Evolutionary conservation across 64 coral and sea anemone genomes (phyloP), one percentile per base, ranked within the genome.

Genomic region (Stichodactyla helianthus): DNA sequence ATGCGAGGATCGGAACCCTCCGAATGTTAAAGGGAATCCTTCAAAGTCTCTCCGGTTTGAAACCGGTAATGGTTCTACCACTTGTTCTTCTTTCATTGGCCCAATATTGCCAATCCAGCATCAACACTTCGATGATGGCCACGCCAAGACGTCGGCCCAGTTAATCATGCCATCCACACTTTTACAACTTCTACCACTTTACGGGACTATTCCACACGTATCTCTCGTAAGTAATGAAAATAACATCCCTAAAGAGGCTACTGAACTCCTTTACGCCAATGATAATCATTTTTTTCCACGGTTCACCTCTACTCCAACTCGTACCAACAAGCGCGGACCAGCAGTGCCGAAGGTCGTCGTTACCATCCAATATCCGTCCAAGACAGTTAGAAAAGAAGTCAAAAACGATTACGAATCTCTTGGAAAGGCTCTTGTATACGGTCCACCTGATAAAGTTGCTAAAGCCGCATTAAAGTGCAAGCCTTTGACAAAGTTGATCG

Each of bases 351-450:
- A 82, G 27, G 87, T 59, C 52, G 67, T 12, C 18, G 51, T 89
- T 27, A 23, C 79, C 56, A 83, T 89, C 26, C 12, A 82, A 83
- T 89, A 89, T 52, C 79, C 88, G 19, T 82, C 77, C 51, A 89
- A 89, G 61, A 89, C 87, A 80, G 26, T 88, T 61, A 88, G 25
- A 82, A 83, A 89, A 71, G 44, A 54, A 16, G 54, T 89, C 52
- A 59, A 89, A 59, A 22, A 22, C 20, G 51, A 57, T 22, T 83
- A 83, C 52, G 51, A 83, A 57, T 53, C 81, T 50, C 19, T 83
- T 50, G 81, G 81, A 53, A 83, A 83, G 52, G 28, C 81, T 57
- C 81, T 83, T 52, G 28, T 11, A 50, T 57, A 83, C 18, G 54
- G 51, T 53, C 6, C 51, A 22, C 81, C 81, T 83, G 86, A 83